Evolutionary conservation across 2,797 vertebrate species (phyloP).

Genomic region (Gymnothorax javanicus): DNA sequence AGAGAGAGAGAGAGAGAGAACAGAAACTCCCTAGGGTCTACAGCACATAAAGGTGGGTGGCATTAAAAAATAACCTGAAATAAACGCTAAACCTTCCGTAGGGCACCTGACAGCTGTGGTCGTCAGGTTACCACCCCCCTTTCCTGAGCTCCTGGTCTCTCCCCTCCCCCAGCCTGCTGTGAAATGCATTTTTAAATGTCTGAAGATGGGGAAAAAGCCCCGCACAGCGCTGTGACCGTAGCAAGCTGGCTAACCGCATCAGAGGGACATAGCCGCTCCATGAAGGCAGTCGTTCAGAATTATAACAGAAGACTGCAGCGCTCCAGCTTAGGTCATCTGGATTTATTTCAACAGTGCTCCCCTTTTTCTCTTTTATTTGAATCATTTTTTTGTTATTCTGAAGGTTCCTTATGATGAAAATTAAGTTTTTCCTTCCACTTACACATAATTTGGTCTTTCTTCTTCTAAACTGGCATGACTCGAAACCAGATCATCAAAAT

Average conservation of each 20-base stretch:
- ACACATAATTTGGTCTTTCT: too few relatives aligned
- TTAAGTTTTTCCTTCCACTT: too few relatives aligned
- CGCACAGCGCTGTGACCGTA: neutral
- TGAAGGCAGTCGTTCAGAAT: neutral
- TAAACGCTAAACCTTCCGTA: constrained; percentile 3
- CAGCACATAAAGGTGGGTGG: neutral
- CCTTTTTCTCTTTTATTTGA: neutral
- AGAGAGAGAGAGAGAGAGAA: neutral
- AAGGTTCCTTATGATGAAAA: too few relatives aligned
- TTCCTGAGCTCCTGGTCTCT: too few relatives aligned
- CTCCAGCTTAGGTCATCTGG: neutral
- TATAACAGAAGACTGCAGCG: neutral
- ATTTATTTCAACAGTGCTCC: neutral
- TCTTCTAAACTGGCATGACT: too few relatives aligned
- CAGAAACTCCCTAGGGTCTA: neutral
- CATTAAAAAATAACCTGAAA: constrained; percentile 1
- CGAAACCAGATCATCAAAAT: too few relatives aligned
- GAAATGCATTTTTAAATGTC: constrained; percentile 20
- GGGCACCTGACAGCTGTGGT: neutral
- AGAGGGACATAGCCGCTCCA: neutral
- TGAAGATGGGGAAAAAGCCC: neutral
- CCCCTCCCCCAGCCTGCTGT: neutral
- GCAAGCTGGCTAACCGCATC: neutral
- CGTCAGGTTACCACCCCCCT: neutral
- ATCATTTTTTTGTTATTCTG: neutral